phyloP scores from a whole-genome alignment of 2,113 vertebrate species.

The Proterorhinus semilunaris region DNA sequence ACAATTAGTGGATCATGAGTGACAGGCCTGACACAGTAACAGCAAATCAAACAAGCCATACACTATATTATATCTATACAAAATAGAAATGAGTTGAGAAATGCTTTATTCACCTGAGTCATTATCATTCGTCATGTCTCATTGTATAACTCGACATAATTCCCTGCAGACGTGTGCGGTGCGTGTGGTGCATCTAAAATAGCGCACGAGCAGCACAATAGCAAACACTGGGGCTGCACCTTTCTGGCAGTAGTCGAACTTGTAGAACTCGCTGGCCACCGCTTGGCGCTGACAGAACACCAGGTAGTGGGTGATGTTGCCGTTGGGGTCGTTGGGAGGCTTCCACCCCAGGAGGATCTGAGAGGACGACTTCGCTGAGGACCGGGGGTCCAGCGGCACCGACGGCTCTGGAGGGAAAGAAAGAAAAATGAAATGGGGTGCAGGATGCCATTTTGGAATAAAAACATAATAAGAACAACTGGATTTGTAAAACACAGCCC shows the following conservation, averaged over 20 bases:
- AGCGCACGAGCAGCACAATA: not conserved
- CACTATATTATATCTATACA: not conserved
- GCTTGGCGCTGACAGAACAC: constrained; percentile 90
- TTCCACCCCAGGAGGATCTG: constrained; percentile 97
- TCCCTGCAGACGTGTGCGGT: no score
- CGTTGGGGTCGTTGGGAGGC: constrained; percentile 91
- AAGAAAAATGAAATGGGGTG: not conserved
- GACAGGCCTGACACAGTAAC: not conserved
- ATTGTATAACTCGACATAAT: no score
- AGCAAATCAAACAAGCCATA: not conserved
- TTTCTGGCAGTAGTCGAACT: constrained; percentile 94
- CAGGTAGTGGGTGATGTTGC: constrained; percentile 96
- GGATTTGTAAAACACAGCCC: no score
- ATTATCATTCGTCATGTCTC: no score
- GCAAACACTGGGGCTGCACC: constrained; percentile 71
- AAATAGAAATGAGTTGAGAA: no score
- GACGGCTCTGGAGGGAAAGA: constrained; percentile 81
- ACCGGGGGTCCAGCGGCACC: constrained; percentile 88
- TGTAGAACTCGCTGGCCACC: constrained; percentile 89
- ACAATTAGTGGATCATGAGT: not conserved
- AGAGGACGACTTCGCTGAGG: constrained; percentile 91
- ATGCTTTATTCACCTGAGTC: no score
- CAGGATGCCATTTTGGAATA: no score
- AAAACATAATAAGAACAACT: no score
- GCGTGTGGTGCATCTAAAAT: not conserved